These are phyloP conservation scores for Peromyscus leucopus DNA, from an alignment of 2,113 vertebrate genomes.

Conservation along the genomic window DNA sequence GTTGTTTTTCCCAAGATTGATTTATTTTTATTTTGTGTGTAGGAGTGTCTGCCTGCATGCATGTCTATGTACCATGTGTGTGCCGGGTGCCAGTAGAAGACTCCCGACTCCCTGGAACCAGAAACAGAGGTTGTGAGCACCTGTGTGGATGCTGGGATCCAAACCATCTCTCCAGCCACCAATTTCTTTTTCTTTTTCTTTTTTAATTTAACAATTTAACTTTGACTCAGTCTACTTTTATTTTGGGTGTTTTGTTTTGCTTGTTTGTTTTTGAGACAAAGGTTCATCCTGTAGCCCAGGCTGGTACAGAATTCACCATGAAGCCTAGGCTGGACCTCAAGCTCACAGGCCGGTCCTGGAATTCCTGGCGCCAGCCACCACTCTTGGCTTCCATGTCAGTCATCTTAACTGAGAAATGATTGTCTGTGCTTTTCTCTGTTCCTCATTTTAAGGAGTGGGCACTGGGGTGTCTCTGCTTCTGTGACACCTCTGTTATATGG, in stretches of 20 bases:
- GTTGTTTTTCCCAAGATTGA: neutral
- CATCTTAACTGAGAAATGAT: neutral
- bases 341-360: neutral
- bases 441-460: neutral
- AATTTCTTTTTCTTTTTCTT: neutral
- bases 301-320: neutral
- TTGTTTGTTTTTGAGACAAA: neutral
- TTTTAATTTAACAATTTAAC: neutral
- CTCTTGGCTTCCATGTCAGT: neutral
- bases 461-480: neutral
- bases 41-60: neutral
- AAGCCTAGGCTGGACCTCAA: neutral
- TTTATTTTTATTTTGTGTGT: neutral
- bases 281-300: neutral
- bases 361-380: neutral
- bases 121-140: neutral
- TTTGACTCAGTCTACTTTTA: neutral
- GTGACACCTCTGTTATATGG: neutral
- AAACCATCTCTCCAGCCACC: neutral
- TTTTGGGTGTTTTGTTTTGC: neutral
- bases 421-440: neutral
- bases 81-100: neutral
- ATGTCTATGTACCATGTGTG: neutral
- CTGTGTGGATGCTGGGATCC: neutral
- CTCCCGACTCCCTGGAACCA: neutral